These are phyloP conservation scores for Eulemur rufifrons DNA, from an alignment of 2,113 vertebrate genomes.

Conservation along the genomic window DNA sequence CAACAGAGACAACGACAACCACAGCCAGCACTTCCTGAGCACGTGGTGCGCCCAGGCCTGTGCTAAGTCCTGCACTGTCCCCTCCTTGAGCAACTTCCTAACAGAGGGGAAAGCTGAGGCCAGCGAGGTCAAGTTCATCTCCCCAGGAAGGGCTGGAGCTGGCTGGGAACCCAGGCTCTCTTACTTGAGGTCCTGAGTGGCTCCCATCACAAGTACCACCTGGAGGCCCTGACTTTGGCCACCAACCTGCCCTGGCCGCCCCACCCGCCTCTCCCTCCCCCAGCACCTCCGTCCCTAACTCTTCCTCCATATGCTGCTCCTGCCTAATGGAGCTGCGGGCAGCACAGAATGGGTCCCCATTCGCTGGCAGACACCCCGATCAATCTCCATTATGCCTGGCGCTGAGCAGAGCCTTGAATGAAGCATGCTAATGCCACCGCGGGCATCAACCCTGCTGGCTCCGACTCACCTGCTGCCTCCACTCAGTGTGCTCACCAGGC, in stretches of 20 bases:
- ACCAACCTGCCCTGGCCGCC: background rate
- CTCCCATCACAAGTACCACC: fast-evolving
- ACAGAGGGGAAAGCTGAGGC: background rate
- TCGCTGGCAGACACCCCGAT: background rate
- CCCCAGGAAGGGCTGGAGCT: background rate
- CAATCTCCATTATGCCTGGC: background rate
- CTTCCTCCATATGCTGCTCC: fast-evolving
- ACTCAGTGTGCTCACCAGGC: background rate
- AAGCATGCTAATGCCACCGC: fast-evolving
- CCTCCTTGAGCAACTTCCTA: background rate
- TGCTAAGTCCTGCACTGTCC: fast-evolving
- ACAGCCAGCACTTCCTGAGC: background rate
- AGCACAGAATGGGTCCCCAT: background rate
- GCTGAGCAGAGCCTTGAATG: background rate
- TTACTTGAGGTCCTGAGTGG: background rate
- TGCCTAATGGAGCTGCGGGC: background rate
- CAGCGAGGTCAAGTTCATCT: fast-evolving
- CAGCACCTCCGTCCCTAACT: background rate
- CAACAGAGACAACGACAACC: fast-evolving
- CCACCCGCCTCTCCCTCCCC: background rate
- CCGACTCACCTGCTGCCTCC: background rate
- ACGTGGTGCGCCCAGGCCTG: fast-evolving
- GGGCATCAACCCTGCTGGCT: fast-evolving
- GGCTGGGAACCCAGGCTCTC: background rate
- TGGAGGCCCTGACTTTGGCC: background rate